Percentiles rank a stretch among this genome's conserved stretches.
phyloP scores from a whole-genome alignment of 2,888 invertebrate species.

The Fragum fragum region DNA sequence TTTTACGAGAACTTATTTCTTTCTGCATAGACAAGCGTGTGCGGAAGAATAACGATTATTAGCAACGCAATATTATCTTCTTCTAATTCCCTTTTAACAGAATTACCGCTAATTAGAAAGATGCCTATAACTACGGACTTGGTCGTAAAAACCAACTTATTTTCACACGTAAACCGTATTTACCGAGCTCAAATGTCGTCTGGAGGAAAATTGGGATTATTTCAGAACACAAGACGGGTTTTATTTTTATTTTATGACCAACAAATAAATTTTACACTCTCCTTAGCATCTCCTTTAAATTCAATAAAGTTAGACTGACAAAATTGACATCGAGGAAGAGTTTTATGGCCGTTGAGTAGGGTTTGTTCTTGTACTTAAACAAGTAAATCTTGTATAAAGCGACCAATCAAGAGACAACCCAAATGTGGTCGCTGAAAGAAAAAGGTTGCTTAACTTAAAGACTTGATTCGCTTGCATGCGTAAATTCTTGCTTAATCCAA shows the following conservation, averaged over 20 bases:
- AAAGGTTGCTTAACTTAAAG: no score
- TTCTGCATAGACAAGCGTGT: background rate
- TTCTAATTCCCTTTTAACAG: conserved; percentile 50
- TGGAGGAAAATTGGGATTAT: conserved; percentile 23
- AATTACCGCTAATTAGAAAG: conserved; percentile 52
- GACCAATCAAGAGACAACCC: no score
- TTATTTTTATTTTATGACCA: conserved; percentile 63
- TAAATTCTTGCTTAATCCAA: no score
- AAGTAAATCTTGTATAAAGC: no score
- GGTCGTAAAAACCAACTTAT: conserved; percentile 46
- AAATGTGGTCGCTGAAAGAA: no score
- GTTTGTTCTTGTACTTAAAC: conserved; percentile 16
- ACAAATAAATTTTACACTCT: conserved; percentile 61
- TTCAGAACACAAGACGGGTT: conserved; percentile 48
- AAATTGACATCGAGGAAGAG: conserved; percentile 15
- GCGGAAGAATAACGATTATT: conserved; percentile 14
- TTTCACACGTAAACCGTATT: conserved; percentile 60
- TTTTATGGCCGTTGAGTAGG: conserved; percentile 10
- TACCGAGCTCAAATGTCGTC: conserved; percentile 22
- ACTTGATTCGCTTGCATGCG: no score
- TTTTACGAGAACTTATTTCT: background rate
- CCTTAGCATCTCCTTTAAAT: conserved; percentile 57
- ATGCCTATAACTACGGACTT: conserved; percentile 36
- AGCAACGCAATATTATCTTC: conserved; percentile 13
- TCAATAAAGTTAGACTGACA: conserved; percentile 34